Evolutionary conservation across 1,140 invertebrate species (phyloP), one percentile per base, ranked within the genome.

Genomic region (Zeugodacus cucurbitae): DNA sequence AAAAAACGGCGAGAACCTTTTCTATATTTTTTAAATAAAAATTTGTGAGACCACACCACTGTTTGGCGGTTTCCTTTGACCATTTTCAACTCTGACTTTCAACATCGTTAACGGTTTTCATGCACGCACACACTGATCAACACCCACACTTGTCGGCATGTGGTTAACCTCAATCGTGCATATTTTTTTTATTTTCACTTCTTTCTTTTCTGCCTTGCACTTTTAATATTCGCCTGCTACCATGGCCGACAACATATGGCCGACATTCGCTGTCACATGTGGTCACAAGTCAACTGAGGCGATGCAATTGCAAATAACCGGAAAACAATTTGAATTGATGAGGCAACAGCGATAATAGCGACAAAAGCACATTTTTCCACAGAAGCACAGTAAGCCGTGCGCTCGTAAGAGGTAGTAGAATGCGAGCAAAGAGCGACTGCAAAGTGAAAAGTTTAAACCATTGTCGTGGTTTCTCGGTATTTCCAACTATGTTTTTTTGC

Each of bases 301-400:
- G 67, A 3, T 32, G 20, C 32, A 74, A 41, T 74, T 41, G 67
- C 67, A 74, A 74, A 74, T 74, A 74, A 74, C 67, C 67, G 67
- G 67, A 74, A 74, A 74, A 74, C 67, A 74, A 74, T 74, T 74
- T 74, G 67, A 74, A 74, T 74, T 74, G 67, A 74, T 74, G 67
- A 74, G 67, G 32, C 67, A 37, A 32, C 64, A 34, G 64, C 64
- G 64, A 29, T 32, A 67, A 67, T 26, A 29, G 59, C 59, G 22
- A 11, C 59, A 62, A 62, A 29, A 29, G 64, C 64, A 32, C 64
- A 32, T 67, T 67, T 67, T 32, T 32, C 64, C 26, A 17, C 64
- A 32, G 14, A 17, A 67, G 5, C 62, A 8, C n/a, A 34, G 62
- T 32, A 67, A 67, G n/a, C 29, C 62, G 11, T 14, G 58, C 58